Evolutionary conservation across 2,113 vertebrate species (phyloP).

Genomic region (Otis tarda): DNA sequence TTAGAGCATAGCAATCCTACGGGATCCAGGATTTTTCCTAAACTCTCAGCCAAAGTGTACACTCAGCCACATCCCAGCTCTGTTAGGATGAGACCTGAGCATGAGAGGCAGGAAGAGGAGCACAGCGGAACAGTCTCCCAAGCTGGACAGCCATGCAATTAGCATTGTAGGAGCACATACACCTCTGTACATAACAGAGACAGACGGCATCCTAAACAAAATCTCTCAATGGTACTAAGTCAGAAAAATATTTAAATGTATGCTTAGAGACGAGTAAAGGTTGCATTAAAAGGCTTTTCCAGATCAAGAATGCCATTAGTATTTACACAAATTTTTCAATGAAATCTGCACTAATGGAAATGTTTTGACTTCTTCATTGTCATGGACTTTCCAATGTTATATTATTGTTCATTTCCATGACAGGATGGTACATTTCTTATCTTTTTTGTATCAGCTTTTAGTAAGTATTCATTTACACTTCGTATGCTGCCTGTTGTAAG

Average conservation of each 20-base stretch:
- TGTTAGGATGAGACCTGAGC: background rate
- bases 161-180: background rate
- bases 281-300: background rate
- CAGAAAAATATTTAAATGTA: background rate
- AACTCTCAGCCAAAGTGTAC: background rate
- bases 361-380: background rate
- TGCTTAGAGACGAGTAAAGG: background rate
- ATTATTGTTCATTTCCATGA: background rate
- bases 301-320: background rate
- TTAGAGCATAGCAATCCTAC: background rate
- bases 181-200: background rate
- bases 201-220: background rate
- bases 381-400: background rate
- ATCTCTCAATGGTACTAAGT: background rate
- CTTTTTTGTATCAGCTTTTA: background rate
- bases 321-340: background rate
- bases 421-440: background rate
- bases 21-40: background rate
- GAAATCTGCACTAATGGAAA: background rate
- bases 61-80: background rate
- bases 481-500: background rate
- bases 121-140: background rate
- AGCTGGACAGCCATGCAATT: background rate
- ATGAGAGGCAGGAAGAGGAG: background rate
- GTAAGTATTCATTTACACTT: background rate